Percentiles rank a stretch among this genome's conserved stretches.
phyloP scores from a whole-genome alignment of 2,113 vertebrate genomes.

The Saguinus midas region DNA sequence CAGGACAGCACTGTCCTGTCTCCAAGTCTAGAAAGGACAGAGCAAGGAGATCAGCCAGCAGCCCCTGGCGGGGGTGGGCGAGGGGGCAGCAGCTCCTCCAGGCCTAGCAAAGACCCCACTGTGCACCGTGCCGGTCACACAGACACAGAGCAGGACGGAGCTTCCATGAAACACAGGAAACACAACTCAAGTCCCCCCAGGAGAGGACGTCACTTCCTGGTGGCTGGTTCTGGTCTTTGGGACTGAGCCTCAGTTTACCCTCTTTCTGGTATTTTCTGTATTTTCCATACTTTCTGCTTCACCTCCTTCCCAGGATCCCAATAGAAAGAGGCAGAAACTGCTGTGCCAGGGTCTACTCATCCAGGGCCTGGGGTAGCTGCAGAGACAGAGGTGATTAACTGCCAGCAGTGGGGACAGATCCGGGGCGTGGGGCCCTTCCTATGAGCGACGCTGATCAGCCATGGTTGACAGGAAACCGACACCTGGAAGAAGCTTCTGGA shows the following conservation, averaged over 20 bases:
- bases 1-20: fast-evolving
- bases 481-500: neutral
- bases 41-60: neutral
- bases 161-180: fast-evolving
- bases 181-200: fast-evolving
- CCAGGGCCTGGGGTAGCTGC: neutral
- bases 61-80: neutral
- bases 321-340: neutral
- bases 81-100: fast-evolving
- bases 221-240: fast-evolving
- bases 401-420: neutral
- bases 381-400: neutral
- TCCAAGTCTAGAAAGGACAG: neutral
- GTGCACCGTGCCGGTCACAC: fast-evolving
- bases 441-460: neutral
- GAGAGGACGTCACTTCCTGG: fast-evolving
- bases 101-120: neutral
- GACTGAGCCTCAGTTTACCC: fast-evolving
- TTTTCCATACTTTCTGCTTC: fast-evolving
- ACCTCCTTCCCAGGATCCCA: fast-evolving
- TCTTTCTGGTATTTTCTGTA: too few species aligned
- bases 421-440: neutral
- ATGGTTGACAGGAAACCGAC: neutral
- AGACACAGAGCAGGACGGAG: fast-evolving
- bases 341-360: fast-evolving